phyloP scores from a whole-genome alignment of 2,888 invertebrate species.

The Ophraella communa region DNA sequence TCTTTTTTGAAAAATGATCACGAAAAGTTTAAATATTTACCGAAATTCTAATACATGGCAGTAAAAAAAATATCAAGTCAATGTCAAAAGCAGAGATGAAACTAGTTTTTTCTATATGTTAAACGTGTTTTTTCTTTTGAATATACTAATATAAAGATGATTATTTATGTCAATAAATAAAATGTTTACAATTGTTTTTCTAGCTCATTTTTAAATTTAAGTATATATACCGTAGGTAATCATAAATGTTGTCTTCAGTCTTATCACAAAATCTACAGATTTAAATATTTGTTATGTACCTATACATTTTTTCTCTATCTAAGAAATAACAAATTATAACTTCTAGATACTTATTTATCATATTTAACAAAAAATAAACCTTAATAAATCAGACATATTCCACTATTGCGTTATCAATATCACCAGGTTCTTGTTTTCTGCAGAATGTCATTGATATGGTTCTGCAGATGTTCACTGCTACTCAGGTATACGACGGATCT shows the following conservation, averaged over 20 bases:
- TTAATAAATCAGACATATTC: slow-evolving; percentile 42
- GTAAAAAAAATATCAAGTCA: background rate
- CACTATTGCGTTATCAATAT: slow-evolving; percentile 39
- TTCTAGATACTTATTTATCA: slow-evolving; percentile 7
- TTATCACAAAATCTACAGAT: slow-evolving; percentile 35
- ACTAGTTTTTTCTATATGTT: no score
- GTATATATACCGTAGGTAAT: slow-evolving; percentile 1
- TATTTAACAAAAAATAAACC: background rate
- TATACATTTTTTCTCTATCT: slow-evolving; percentile 3
- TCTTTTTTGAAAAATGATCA: background rate
- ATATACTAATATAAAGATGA: no score
- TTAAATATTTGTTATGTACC: no score
- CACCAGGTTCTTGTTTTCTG: slow-evolving; percentile 43
- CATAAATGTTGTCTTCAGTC: slow-evolving; percentile 29
- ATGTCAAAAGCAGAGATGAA: no score
- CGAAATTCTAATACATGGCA: background rate
- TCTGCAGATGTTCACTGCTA: slow-evolving; percentile 58
- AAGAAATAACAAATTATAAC: slow-evolving; percentile 16
- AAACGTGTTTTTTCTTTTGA: no score
- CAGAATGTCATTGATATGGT: slow-evolving; percentile 58
- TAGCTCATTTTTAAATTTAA: slow-evolving; percentile 2
- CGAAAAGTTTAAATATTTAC: background rate
- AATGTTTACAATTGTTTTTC: background rate
- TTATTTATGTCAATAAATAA: no score
- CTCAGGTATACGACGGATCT: slow-evolving; percentile 58